A percentile compares a stretch with the other conserved stretches of the same genome.
These are phyloP conservation scores for Spodoptera exigua DNA, from an alignment of 2,888 invertebrate species.

Conservation along the genomic window DNA sequence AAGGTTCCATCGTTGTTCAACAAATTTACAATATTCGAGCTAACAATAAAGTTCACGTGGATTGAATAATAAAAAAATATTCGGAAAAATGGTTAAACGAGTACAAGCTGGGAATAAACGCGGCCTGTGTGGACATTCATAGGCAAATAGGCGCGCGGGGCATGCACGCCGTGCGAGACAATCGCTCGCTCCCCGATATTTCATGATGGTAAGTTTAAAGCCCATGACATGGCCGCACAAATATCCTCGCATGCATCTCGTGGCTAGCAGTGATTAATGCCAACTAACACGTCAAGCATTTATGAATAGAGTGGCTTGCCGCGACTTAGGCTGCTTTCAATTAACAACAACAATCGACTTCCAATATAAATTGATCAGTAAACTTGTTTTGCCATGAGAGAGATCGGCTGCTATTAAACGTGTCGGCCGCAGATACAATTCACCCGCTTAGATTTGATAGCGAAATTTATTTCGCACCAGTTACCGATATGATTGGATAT, in stretches of 20 bases:
- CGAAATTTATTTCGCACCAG: conserved; percentile 15
- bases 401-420: background rate
- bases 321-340: conserved; percentile 13
- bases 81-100: background rate
- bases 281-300: conserved; percentile 36
- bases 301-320: conserved; percentile 14
- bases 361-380: conserved; percentile 9
- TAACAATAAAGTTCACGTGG: too few relatives aligned
- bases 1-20: too few relatives aligned
- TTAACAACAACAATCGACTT: conserved; percentile 20
- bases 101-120: background rate
- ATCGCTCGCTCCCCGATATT: conserved; percentile 47
- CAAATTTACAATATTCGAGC: too few relatives aligned
- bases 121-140: conserved; percentile 6
- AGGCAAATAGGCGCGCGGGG: conserved; percentile 4
- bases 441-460: background rate
- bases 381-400: conserved; percentile 1
- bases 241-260: conserved; percentile 46
- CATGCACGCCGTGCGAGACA: conserved; percentile 10
- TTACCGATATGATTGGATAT: conserved; percentile 9
- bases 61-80: too few relatives aligned
- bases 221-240: conserved; percentile 51
- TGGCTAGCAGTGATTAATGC: conserved; percentile 44
- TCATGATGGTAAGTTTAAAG: conserved; percentile 53
- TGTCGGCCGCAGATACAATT: background rate